phyloP scores from a whole-genome alignment of 2,888 invertebrate species.

The Nudaria mundana region DNA sequence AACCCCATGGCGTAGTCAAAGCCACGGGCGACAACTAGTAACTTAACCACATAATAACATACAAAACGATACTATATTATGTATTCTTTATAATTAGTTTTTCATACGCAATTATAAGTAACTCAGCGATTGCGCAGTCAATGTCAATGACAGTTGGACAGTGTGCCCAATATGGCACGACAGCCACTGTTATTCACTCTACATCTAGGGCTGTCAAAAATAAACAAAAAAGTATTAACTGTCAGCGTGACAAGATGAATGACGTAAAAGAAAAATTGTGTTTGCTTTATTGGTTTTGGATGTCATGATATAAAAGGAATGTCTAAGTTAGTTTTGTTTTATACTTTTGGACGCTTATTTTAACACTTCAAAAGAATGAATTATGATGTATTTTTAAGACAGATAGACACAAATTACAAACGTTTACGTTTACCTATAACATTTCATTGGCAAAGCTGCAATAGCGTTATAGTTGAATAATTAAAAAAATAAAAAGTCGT shows the following conservation, averaged over 20 bases:
- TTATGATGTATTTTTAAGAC: neutral
- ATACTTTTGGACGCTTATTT: slow-evolving; percentile 3
- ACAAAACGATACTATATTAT: too few relatives aligned
- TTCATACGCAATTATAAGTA: slow-evolving; percentile 27
- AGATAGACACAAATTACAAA: too few relatives aligned
- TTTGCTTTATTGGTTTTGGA: slow-evolving; percentile 13
- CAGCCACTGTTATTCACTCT: slow-evolving; percentile 41
- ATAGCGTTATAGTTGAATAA: too few relatives aligned
- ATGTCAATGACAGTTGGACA: slow-evolving; percentile 65
- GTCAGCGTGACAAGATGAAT: slow-evolving; percentile 20
- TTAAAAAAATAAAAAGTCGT: too few relatives aligned
- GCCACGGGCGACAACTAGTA: too few relatives aligned
- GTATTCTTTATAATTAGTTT: slow-evolving; percentile 25
- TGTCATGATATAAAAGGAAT: slow-evolving; percentile 10
- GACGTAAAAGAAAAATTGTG: slow-evolving; percentile 14
- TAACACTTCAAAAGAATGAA: neutral
- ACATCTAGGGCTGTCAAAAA: slow-evolving; percentile 30
- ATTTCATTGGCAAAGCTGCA: too few relatives aligned
- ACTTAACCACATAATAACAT: too few relatives aligned
- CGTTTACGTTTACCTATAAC: too few relatives aligned
- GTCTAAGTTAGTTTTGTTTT: slow-evolving; percentile 1
- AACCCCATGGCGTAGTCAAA: too few relatives aligned
- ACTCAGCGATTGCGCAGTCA: slow-evolving; percentile 24
- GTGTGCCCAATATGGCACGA: slow-evolving; percentile 56
- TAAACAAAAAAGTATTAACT: slow-evolving; percentile 10